A percentile compares a stretch with the other conserved stretches of the same genome.
These are phyloP conservation scores for Cecidostiba fungosa DNA, from an alignment of 2,888 invertebrate genomes.

Conservation along the genomic window DNA sequence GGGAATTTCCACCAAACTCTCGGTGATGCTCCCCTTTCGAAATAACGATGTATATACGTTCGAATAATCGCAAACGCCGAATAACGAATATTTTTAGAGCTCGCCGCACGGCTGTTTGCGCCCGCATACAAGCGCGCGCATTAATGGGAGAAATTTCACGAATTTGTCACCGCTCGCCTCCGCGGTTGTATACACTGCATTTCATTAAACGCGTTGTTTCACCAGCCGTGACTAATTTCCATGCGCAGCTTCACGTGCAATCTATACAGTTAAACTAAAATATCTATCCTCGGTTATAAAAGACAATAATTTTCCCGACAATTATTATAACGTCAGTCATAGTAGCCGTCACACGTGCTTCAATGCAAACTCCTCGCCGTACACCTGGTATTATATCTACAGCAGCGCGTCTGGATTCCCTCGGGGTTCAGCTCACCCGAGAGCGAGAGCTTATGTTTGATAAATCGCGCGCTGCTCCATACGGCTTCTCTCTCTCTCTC, in stretches of 20 bases:
- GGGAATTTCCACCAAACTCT: background rate
- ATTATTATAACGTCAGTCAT: background rate
- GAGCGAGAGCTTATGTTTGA: slow-evolving; percentile 21
- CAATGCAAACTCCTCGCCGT: background rate
- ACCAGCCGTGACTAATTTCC: background rate
- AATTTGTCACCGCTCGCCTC: background rate
- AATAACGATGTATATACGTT: background rate
- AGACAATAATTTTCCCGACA: background rate
- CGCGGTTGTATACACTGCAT: background rate
- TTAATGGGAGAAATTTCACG: background rate
- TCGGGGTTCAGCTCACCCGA: background rate
- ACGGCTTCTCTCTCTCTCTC: background rate
- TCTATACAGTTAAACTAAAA: background rate
- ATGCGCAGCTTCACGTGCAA: background rate
- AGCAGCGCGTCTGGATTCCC: background rate
- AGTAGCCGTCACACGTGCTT: background rate
- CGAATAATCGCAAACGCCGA: background rate
- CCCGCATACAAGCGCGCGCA: background rate
- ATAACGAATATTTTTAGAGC: background rate
- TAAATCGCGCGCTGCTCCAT: slow-evolving; percentile 18
- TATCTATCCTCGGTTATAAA: background rate
- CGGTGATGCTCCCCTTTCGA: background rate
- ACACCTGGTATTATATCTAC: background rate
- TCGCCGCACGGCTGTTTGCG: no score
- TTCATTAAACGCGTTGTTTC: background rate